Conservation (phyloP, 2,888 invertebrate species). For the Andricus quercusramuli region DNA sequence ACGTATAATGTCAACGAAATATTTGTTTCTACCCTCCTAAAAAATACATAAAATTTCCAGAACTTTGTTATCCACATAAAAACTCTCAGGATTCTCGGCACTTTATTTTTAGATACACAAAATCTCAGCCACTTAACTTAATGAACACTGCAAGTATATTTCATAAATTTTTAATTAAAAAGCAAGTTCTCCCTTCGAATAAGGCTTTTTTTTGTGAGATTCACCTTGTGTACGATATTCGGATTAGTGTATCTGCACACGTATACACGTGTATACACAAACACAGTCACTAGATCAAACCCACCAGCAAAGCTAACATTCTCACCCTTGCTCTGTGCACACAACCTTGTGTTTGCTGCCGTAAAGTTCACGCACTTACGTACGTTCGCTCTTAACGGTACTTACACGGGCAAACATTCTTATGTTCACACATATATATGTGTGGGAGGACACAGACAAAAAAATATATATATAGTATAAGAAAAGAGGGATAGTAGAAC, state of each 20-base stretch:
- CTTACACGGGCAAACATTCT: background rate
- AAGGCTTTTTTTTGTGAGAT: background rate
- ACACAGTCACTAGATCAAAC: background rate
- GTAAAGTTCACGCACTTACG: conserved; percentile 5
- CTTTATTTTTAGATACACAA: too few species aligned
- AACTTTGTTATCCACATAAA: too few species aligned
- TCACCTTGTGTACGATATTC: background rate
- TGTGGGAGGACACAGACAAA: background rate
- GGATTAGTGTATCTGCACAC: background rate
- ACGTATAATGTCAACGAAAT: too few species aligned
- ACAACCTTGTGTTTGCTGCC: background rate
- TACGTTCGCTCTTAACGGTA: background rate
- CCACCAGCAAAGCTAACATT: conserved; percentile 4
- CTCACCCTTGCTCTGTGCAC: background rate
- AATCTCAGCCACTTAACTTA: too few species aligned
- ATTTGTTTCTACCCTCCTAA: too few species aligned
- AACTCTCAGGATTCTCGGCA: too few species aligned
- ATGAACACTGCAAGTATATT: background rate
- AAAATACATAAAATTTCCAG: too few species aligned
- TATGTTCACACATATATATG: background rate
- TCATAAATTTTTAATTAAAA: background rate
- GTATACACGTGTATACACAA: background rate
- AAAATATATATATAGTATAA: background rate
- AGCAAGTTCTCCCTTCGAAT: background rate
- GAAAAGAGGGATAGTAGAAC: background rate